Percentiles rank a stretch among this genome's conserved stretches.
Conservation (phyloP, 2,113 vertebrate genomes). For the Todiramphus chloris region DNA sequence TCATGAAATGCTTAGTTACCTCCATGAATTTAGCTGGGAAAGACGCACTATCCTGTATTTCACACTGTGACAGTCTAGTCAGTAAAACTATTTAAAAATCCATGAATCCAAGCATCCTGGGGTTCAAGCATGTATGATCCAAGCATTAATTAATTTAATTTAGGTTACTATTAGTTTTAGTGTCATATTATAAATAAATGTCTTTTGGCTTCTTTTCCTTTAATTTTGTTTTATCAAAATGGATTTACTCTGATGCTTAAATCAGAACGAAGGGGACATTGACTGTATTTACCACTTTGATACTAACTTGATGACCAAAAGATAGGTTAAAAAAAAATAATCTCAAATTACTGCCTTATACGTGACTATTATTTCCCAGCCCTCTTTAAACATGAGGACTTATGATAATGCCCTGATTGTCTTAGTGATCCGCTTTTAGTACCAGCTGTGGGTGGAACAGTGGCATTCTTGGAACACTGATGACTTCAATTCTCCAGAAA, state of each 20-base stretch:
- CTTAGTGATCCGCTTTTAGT: neutral
- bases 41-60: neutral
- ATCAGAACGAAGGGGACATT: neutral
- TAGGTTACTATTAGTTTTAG: neutral
- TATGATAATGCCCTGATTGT: neutral
- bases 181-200: neutral
- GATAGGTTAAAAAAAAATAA: neutral
- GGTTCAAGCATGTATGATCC: neutral
- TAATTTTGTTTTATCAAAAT: neutral
- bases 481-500: neutral
- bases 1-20: neutral
- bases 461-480: neutral
- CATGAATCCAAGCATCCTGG: neutral
- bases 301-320: neutral
- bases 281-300: neutral
- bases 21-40: neutral
- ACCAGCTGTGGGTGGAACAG: neutral
- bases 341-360: neutral
- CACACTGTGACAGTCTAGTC: neutral
- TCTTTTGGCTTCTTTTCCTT: neutral
- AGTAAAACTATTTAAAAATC: neutral
- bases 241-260: neutral
- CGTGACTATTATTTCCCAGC: neutral
- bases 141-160: neutral
- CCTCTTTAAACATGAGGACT: neutral